Evolutionary conservation across 2,113 vertebrate species (phyloP).

Genomic region (Sphyrna mokarran): DNA sequence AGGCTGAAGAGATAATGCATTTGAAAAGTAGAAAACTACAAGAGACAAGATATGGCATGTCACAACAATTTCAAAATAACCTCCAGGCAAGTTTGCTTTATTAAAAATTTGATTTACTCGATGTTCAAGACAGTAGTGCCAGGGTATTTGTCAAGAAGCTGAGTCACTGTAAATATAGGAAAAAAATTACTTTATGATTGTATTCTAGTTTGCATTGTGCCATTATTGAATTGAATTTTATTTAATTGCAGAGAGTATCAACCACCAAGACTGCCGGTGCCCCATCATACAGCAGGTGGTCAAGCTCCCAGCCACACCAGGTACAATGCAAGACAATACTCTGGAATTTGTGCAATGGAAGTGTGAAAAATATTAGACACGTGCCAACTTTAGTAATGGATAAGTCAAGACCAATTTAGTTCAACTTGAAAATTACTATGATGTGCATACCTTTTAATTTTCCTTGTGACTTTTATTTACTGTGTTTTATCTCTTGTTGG

Average conservation of each 20-base stretch:
- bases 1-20: not conserved
- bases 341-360: not conserved
- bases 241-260: slow-evolving; percentile 62
- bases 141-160: slow-evolving; percentile 23
- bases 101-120: slow-evolving; percentile 24
- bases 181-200: slow-evolving; percentile 45
- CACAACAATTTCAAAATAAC: slow-evolving; percentile 21
- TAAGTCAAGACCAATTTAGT: not conserved
- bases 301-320: slow-evolving; percentile 71
- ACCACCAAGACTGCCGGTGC: slow-evolving; percentile 59
- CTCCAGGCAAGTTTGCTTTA: slow-evolving; percentile 9
- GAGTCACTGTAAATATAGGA: slow-evolving; percentile 44
- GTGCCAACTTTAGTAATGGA: not conserved
- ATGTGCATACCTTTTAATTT: not conserved
- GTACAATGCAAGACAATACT: slow-evolving; percentile 49
- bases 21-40: not conserved
- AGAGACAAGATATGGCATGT: not conserved
- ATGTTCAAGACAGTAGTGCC: not conserved
- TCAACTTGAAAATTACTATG: not conserved
- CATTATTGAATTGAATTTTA: slow-evolving; percentile 39
- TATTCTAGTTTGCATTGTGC: slow-evolving; percentile 41
- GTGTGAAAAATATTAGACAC: not conserved
- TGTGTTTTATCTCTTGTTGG: not conserved
- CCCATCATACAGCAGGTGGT: slow-evolving; percentile 77
- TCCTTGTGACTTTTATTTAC: not conserved